Conservation (phyloP, 2,888 invertebrate genomes). For the Eupithecia tripunctaria region DNA sequence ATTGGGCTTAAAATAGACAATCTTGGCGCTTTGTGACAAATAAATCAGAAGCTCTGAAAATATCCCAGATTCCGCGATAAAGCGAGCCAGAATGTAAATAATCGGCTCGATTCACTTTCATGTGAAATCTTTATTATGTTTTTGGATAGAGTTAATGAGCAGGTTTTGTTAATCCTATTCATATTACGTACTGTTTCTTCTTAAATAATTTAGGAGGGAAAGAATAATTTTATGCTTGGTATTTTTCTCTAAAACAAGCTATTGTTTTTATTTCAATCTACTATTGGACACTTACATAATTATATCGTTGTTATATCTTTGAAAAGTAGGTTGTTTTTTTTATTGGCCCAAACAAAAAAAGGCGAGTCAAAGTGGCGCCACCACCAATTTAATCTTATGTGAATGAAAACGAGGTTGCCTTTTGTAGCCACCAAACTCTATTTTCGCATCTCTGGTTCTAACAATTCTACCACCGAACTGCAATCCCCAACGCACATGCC, state of each 20-base stretch:
- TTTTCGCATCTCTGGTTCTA: too few species aligned
- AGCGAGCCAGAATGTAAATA: conserved; percentile 19
- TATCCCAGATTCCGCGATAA: conserved; percentile 26
- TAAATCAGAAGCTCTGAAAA: conserved; percentile 33
- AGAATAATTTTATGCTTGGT: not conserved
- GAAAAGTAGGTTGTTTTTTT: not conserved
- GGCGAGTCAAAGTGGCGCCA: too few species aligned
- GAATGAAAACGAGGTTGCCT: too few species aligned
- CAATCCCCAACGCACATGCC: too few species aligned
- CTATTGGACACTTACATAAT: not conserved
- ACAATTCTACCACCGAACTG: too few species aligned
- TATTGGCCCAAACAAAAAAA: not conserved
- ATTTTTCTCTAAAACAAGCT: not conserved
- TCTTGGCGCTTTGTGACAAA: conserved; percentile 38
- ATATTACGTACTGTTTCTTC: not conserved
- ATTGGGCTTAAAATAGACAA: conserved; percentile 30
- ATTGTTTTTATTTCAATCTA: not conserved
- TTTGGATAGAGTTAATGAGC: not conserved
- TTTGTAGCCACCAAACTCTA: too few species aligned
- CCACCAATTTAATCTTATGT: too few species aligned
- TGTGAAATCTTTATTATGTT: conserved; percentile 26
- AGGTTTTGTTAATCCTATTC: not conserved
- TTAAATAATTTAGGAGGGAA: not conserved
- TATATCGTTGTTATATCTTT: not conserved
- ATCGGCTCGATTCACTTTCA: conserved; percentile 13